Evolutionary conservation across 1,140 invertebrate species (phyloP), one percentile per base, ranked within the genome.

Genomic region (Drosophila simulans): DNA sequence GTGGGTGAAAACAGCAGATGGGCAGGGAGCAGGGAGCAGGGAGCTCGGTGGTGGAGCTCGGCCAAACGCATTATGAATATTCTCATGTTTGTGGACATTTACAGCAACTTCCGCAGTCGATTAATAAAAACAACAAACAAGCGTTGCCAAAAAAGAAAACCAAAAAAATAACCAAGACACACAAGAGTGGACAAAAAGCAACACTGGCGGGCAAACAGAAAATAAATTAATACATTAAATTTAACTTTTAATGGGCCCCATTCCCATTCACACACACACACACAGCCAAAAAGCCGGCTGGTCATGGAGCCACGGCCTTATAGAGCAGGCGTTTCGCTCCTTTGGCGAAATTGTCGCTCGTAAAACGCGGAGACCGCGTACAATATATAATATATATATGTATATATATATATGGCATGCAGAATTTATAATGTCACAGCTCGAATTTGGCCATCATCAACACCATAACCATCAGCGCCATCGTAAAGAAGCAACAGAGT

Each of bases 51-150:
- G 27, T 17, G 17, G 17, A 17, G 17, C 17, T 17, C 17, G 17
- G 17, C 17, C 17, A 57, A 62, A 60, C 54, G 45, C 74, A 77
- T 69, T 66, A 84, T 63, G 60, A 66, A 86, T 82, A 79, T 70
- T 79, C 78, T 86, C 83, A 88, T 86, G 83, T 89, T 89, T 88
- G 83, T 88, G 79, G 75, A 88, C 83, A 89, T 88, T 88, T 88
- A 88, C 84, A 88, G 83, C 71, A 66, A 83, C 84, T 88, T 88
- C 83, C 83, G 83, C 22, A 63, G 83, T 69, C 83, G 77, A 86
- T 86, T 88, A 89, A 88, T 88, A 83, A 77, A 88, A 79, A 54
- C 46, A 84, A 65, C 58, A 69, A 56, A 65, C 58, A 51, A 48
- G 17, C 17, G 45, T 31, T 57, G 60, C 54, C 51, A 65, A 60